phyloP scores from a whole-genome alignment of 2,888 invertebrate genomes.

The Pristionchus entomophagus region DNA sequence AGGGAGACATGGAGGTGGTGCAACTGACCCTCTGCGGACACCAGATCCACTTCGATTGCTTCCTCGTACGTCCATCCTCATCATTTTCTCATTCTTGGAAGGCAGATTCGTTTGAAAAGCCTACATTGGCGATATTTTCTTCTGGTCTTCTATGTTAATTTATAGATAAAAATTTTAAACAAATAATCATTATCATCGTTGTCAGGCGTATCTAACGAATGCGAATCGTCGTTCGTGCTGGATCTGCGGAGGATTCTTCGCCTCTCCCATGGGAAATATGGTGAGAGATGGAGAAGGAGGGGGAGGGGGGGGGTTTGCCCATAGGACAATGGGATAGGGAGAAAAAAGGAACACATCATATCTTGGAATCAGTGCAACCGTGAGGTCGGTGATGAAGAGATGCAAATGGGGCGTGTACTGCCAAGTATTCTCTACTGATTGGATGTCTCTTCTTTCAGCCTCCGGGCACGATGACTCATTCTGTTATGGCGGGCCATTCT shows the following conservation, averaged over 20 bases:
- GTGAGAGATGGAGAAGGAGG: neutral
- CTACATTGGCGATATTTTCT: neutral
- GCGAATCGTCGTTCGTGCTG: constrained; percentile 21
- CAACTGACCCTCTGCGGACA: constrained; percentile 25
- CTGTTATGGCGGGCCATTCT: neutral
- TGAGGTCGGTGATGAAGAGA: no score
- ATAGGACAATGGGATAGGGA: neutral
- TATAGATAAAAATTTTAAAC: no score
- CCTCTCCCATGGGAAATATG: constrained; percentile 32
- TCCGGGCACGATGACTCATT: constrained; percentile 31
- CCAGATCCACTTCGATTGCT: constrained; percentile 45
- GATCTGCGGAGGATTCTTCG: constrained; percentile 36
- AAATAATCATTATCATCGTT: no score
- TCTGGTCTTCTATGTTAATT: no score
- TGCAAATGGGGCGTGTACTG: no score
- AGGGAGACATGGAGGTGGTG: constrained; percentile 40
- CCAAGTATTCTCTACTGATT: no score
- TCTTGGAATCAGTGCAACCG: neutral
- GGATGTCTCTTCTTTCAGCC: constrained; percentile 29
- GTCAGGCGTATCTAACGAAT: constrained; percentile 5
- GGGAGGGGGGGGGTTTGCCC: neutral
- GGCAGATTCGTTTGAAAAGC: neutral
- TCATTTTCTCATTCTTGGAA: neutral
- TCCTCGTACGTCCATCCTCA: neutral
- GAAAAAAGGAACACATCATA: neutral